phyloP scores from a whole-genome alignment of 2,113 vertebrate species.

The Cnemophilus loriae region DNA sequence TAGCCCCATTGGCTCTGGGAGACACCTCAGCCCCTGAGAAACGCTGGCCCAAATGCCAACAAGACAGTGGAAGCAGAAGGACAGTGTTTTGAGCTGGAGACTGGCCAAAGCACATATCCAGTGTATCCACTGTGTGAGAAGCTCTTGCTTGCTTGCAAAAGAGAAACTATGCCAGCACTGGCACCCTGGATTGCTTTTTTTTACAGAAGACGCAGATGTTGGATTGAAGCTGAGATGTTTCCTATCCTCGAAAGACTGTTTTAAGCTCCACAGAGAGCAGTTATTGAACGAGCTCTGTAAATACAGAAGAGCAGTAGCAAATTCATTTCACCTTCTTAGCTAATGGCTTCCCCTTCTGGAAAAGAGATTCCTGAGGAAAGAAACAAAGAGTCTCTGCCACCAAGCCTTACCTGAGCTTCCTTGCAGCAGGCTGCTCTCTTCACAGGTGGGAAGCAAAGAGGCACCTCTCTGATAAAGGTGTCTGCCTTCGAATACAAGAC shows the following conservation, averaged over 20 bases:
- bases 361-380: not conserved
- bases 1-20: not conserved
- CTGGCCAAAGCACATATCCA: not conserved
- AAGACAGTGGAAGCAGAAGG: not conserved
- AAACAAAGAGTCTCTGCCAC: not conserved
- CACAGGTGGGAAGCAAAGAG: not conserved
- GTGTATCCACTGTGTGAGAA: not conserved
- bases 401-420: not conserved
- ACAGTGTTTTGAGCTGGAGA: not conserved
- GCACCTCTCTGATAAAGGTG: not conserved
- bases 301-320: not conserved
- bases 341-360: not conserved
- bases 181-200: not conserved
- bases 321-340: not conserved
- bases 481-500: not conserved
- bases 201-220: not conserved
- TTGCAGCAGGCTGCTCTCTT: not conserved
- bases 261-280: constrained; percentile 1
- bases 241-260: not conserved
- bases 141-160: not conserved
- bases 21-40: not conserved
- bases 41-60: not conserved
- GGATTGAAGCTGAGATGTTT: constrained; percentile 3
- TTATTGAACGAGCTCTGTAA: not conserved
- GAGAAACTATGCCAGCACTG: not conserved